Base-by-base conservation (phyloP, 2,888 invertebrate genomes). In the Tigriopus californicus region DNA sequence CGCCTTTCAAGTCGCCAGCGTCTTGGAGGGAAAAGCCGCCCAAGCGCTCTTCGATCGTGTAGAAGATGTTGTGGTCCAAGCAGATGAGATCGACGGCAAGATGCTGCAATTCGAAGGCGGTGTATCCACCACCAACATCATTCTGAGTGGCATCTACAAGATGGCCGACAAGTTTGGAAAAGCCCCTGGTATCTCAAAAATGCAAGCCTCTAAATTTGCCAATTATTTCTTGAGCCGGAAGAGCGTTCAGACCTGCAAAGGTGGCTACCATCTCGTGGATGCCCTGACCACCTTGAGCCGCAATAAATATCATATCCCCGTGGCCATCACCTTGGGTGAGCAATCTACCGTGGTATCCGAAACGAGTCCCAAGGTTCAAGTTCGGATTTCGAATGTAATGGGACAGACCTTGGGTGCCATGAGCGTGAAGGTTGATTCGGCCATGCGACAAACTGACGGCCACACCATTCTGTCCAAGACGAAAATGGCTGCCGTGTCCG, bases 31-130 rank as follows among this genome's bases (percentile, higher is more conserved):
- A 64, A 79, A 77, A 69, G 80, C 80, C 61, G 81, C 82, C 15
- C 76, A 74, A 52, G 80, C 80, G 67, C 76, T 78, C 48, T 77
- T 79, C 48, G 80, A 85, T 61, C 80, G 86, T 58, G 82, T 92
- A 24, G 91, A 92, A 72, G 90, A 92, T 69, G 83, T 87, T n/a
- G 76, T 95, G 61, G 82, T 87, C 2, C 91, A 94, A 68, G 94
- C 94, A 1, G 95, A 97, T 73, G 94, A 95, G 76, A 83, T 89
- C 4, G 88, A 94, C 72, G 83, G 85, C 12, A 80, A 80, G 67
- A 81, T 84, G 66, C 74, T 90, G 62, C 86, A 94, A 74, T 95
- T 91, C 72, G 95, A 95, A 71, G 72, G 72, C 59, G 74, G 74
- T 20, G 63, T 72, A 25, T 69, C 60, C 22, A 41, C 52, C 12